phyloP scores from a whole-genome alignment of 2,888 invertebrate genomes.

The Drosophila neutralis region DNA sequence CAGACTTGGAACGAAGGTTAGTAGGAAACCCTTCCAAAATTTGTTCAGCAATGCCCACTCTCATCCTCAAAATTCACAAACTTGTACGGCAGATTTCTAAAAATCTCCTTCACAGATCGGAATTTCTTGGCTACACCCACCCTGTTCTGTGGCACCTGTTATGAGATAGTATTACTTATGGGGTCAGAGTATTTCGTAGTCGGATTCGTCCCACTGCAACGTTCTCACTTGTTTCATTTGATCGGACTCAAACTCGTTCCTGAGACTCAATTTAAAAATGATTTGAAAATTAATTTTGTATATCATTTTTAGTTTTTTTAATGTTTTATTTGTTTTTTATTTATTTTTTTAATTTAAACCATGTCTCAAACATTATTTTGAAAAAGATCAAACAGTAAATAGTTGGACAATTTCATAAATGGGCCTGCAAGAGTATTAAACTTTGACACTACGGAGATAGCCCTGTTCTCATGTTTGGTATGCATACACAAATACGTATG shows the following conservation, averaged over 20 bases:
- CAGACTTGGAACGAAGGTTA: not conserved
- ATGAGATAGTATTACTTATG: not conserved
- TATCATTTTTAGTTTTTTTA: no score
- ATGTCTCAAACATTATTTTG: not conserved
- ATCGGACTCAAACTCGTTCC: no score
- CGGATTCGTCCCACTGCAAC: not conserved
- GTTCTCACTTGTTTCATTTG: not conserved
- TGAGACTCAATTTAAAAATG: not conserved
- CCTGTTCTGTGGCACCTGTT: not conserved
- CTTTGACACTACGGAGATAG: not conserved
- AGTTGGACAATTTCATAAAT: not conserved
- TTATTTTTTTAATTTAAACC: no score
- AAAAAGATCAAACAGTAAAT: not conserved
- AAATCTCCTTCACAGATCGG: not conserved
- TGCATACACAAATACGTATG: slow-evolving; percentile 4
- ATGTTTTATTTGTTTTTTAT: no score
- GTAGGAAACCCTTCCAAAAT: not conserved
- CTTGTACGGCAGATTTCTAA: not conserved
- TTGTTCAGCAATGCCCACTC: not conserved
- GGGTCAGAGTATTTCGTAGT: not conserved
- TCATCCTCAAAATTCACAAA: not conserved
- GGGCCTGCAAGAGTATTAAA: not conserved
- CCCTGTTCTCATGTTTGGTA: slow-evolving; percentile 20
- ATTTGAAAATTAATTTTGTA: not conserved
- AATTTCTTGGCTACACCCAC: not conserved